phyloP scores from a whole-genome alignment of 2,888 invertebrate genomes.

The Pecten maximus region DNA sequence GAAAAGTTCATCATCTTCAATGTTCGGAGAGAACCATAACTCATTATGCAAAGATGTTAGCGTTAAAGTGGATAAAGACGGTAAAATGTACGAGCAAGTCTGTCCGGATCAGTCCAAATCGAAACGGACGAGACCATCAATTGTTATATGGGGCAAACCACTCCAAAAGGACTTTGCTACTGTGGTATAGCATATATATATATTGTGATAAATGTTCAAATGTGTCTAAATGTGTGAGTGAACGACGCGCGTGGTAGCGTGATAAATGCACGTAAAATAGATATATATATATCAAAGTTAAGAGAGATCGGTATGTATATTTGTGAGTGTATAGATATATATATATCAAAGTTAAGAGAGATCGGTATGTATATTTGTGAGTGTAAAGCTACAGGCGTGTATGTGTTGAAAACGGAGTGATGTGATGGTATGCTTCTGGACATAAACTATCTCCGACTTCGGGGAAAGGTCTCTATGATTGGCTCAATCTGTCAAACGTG shows the following conservation, averaged over 20 bases:
- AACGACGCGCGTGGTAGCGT: not conserved
- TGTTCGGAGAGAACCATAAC: slow-evolving; percentile 57
- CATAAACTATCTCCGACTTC: not conserved
- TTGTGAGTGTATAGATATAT: not conserved
- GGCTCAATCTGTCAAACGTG: not conserved
- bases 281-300: slow-evolving; percentile 2
- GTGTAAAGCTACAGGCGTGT: too few relatives aligned
- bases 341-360: not conserved
- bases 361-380: not conserved
- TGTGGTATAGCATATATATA: slow-evolving; percentile 60
- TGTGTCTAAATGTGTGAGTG: slow-evolving; percentile 36
- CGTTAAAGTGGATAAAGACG: slow-evolving; percentile 67
- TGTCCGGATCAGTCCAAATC: slow-evolving; percentile 52
- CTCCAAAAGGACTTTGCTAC: slow-evolving; percentile 65
- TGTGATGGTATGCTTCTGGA: not conserved
- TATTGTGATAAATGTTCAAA: not conserved
- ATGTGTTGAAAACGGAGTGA: not conserved
- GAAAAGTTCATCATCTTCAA: slow-evolving; percentile 47
- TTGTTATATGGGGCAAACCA: slow-evolving; percentile 69
- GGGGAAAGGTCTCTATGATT: not conserved
- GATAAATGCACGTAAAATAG: not conserved
- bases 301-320: not conserved
- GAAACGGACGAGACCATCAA: slow-evolving; percentile 57
- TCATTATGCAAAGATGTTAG: slow-evolving; percentile 63
- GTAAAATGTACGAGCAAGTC: slow-evolving; percentile 67